Base-by-base conservation (phyloP, 2,888 invertebrate genomes). In the Homarus gammarus region DNA sequence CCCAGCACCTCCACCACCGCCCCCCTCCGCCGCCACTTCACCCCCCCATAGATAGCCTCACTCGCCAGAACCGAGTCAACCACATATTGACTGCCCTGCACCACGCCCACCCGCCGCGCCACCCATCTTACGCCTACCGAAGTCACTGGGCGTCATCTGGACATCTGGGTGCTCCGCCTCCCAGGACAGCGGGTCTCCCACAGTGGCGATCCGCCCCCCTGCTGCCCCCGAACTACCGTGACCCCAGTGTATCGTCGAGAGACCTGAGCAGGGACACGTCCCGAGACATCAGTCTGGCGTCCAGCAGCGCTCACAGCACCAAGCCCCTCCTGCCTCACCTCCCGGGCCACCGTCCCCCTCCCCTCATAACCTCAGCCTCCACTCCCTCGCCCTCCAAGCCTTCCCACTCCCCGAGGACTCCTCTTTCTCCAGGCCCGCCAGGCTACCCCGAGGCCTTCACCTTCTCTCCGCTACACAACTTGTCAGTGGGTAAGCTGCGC, bases 261-360 rank as follows among this genome's bases (percentile, higher is more conserved):
- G 91, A 91, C 79, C 86, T 84, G 36, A 90, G 89, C 70, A 64
- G 91, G 27, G 91, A 91, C 89, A 91, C 89, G 12, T 91, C 91
- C 56, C 64, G 89, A 33, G 91, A 91, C 84, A 79, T 83, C 51
- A 91, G 91, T 49, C 84, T 91, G 83, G 91, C 89, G 31, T 91
- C 91, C 33, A 91, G 91, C 78, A 90, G 82, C 83, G 91, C 91
- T 64, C 72, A 89, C 56, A 91, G 91, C 83, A 87, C 89, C 68
- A 78, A 84, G n/a, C 86, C 87, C 18, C 82, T 91, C 15, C 87
- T 91, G 38, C 84, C 90, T n/a, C 51, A 70, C 72, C 2, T 31
- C 44, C 81, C 8, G 31, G 56, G 56, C 56, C 61, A 51, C 82
- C 81, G 87, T 22, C 87, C 87, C 36, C 72, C 87, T 8, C 91